Evolutionary conservation across 92 coral and sea anemone species (phyloP).

Genomic region (Zoanthus solanderi): DNA sequence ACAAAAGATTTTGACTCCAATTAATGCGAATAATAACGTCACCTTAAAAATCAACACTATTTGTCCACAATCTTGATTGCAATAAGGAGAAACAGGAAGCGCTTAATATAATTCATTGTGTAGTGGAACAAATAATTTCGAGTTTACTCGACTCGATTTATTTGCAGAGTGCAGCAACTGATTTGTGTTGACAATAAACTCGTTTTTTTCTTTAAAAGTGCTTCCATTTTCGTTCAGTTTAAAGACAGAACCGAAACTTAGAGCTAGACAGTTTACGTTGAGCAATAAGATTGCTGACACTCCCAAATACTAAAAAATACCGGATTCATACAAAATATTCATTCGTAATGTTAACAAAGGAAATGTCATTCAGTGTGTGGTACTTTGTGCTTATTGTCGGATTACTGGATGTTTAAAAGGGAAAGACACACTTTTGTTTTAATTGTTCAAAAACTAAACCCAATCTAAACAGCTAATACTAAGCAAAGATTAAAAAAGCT

Average conservation of each 20-base stretch:
- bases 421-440: not conserved
- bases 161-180: not conserved
- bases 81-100: conserved; percentile 25
- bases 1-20: not conserved
- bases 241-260: not conserved
- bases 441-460: too few species aligned
- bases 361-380: conserved; percentile 17
- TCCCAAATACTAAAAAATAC: not conserved
- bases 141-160: not conserved
- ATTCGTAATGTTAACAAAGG: conserved; percentile 6
- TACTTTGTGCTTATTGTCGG: not conserved
- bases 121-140: conserved; percentile 15
- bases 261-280: not conserved
- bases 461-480: too few species aligned
- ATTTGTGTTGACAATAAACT: not conserved
- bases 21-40: not conserved
- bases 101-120: not conserved
- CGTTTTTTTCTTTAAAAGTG: too few species aligned
- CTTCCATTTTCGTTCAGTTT: not conserved
- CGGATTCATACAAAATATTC: conserved; percentile 26
- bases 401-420: not conserved
- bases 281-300: not conserved
- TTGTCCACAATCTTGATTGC: not conserved
- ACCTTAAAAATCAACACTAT: not conserved
- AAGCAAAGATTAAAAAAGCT: too few species aligned